These are phyloP conservation scores for Chymomyza procnemis DNA, from an alignment of 2,888 invertebrate species.

Conservation along the genomic window DNA sequence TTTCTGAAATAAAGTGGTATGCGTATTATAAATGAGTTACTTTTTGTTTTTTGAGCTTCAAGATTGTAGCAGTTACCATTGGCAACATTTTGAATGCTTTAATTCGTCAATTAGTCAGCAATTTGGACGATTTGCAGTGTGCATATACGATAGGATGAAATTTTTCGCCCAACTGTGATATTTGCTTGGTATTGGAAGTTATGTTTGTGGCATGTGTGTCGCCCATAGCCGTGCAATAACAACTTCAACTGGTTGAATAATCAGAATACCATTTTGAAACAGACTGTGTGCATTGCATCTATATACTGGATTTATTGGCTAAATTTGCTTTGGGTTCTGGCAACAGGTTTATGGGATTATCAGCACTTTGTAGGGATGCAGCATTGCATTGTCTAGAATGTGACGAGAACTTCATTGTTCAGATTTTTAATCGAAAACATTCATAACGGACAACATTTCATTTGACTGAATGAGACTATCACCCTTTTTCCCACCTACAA, in stretches of 20 bases:
- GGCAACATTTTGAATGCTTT: background rate
- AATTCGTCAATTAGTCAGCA: background rate
- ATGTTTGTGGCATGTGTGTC: constrained; percentile 19
- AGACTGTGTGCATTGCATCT: constrained; percentile 31
- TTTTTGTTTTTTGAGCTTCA: background rate
- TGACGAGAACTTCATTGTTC: constrained; percentile 35
- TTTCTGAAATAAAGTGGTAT: background rate
- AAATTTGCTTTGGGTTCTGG: background rate
- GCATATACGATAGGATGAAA: no score
- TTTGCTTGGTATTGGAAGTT: background rate
- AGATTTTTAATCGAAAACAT: constrained; percentile 26
- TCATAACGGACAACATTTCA: background rate
- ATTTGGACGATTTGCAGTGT: background rate
- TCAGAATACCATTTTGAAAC: constrained; percentile 7
- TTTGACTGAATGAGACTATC: background rate
- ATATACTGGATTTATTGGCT: background rate
- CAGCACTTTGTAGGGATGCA: constrained; percentile 5
- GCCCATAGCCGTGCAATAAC: background rate
- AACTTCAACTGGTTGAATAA: background rate
- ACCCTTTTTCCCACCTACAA: no score
- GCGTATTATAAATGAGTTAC: background rate
- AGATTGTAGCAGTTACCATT: background rate
- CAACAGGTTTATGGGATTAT: background rate
- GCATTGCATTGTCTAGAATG: constrained; percentile 5
- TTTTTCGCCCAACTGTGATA: background rate